These are phyloP conservation scores for Myrmecobius fasciatus DNA, from an alignment of 2,113 vertebrate genomes.

Conservation along the genomic window DNA sequence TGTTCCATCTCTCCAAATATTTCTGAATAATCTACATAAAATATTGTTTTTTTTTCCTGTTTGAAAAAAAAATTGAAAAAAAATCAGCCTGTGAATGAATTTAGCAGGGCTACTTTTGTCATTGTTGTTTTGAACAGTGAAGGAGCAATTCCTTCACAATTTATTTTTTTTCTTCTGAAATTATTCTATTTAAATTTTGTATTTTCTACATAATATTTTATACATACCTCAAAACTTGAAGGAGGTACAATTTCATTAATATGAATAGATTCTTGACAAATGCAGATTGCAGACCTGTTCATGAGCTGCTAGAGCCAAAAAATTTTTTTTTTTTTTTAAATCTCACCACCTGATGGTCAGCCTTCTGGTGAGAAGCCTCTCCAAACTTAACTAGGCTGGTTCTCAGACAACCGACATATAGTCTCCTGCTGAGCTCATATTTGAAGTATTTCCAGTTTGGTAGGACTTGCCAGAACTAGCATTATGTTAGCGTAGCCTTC, in stretches of 20 bases:
- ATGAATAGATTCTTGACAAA: neutral
- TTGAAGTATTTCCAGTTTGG: neutral
- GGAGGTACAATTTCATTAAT: neutral
- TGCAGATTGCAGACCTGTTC: neutral
- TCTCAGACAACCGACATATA: neutral
- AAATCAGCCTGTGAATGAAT: neutral
- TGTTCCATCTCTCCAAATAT: neutral
- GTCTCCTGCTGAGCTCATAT: neutral
- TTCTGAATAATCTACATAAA: neutral
- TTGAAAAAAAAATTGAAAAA: neutral
- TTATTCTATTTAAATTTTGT: neutral
- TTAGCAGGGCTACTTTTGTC: neutral
- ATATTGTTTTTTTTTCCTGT: neutral
- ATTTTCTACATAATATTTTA: neutral
- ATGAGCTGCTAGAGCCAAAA: neutral
- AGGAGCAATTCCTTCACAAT: neutral
- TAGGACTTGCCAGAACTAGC: neutral
- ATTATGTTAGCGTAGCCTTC: neutral
- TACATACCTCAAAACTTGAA: neutral
- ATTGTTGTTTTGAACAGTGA: neutral
- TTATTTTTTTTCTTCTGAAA: neutral
- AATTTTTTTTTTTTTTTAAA: neutral
- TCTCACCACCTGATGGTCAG: neutral
- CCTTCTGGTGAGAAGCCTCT: neutral
- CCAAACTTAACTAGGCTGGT: conserved; percentile 1